A percentile compares a stretch with the other conserved stretches of the same genome.
Evolutionary conservation across 2,113 vertebrate genomes (phyloP).

Genomic region (Calidris pygmaea): DNA sequence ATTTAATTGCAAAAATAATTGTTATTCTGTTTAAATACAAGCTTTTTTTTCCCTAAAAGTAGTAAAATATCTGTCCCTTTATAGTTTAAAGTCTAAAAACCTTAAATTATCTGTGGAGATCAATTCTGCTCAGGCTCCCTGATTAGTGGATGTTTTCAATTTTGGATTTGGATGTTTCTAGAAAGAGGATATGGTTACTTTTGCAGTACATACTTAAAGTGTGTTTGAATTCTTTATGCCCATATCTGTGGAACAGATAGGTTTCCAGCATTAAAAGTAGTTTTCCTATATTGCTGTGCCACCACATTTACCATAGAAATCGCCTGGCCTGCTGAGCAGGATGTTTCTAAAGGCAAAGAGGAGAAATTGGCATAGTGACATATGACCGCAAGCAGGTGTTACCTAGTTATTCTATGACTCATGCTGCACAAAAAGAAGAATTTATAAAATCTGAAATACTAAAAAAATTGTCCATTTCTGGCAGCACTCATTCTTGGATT

Average conservation of each 20-base stretch:
- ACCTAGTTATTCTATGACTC: background rate
- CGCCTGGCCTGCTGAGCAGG: background rate
- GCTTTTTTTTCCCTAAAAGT: background rate
- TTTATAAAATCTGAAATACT: background rate
- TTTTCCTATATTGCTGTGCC: background rate
- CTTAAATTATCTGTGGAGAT: background rate
- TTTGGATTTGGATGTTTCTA: background rate
- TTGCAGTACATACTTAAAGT: background rate
- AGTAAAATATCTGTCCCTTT: background rate
- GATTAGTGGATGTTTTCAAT: background rate
- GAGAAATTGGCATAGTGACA: background rate
- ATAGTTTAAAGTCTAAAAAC: background rate
- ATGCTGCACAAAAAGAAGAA: background rate
- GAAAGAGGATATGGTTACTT: background rate
- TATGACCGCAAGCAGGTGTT: background rate
- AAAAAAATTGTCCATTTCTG: background rate
- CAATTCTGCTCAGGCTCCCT: background rate
- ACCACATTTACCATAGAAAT: background rate
- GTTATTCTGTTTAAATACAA: background rate
- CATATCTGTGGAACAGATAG: background rate
- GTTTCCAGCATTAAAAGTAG: background rate
- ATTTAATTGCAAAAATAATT: background rate
- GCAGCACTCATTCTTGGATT: rapidly evolving
- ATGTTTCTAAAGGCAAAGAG: background rate
- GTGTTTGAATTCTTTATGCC: background rate